Evolutionary conservation across 1,140 invertebrate genomes (phyloP).

Genomic region (Cylas formicarius): DNA sequence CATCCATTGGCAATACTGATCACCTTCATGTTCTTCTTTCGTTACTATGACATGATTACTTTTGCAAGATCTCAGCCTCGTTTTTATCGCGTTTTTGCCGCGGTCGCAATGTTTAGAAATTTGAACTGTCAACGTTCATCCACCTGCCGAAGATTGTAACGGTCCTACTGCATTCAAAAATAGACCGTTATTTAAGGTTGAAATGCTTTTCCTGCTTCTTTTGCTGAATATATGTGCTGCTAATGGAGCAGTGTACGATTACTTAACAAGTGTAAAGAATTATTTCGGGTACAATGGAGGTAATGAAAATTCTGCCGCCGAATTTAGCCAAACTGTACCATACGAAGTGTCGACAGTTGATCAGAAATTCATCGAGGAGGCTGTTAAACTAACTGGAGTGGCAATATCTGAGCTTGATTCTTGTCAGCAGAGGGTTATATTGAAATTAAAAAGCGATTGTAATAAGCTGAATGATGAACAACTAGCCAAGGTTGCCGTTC

Average conservation of each 20-base stretch:
- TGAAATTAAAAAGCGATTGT: slow-evolving; percentile 53
- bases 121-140: too few relatives aligned
- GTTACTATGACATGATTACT: too few relatives aligned
- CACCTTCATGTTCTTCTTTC: too few relatives aligned
- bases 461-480: slow-evolving; percentile 56
- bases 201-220: too few relatives aligned
- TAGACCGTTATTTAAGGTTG: too few relatives aligned
- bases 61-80: too few relatives aligned
- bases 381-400: slow-evolving; percentile 50
- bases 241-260: slow-evolving; percentile 13
- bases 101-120: too few relatives aligned
- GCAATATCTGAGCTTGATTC: slow-evolving; percentile 53
- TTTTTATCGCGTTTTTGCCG: too few relatives aligned
- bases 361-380: slow-evolving; percentile 58
- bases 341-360: slow-evolving; percentile 57
- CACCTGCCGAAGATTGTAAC: too few relatives aligned
- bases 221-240: too few relatives aligned
- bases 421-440: slow-evolving; percentile 58
- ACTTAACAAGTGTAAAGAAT: slow-evolving; percentile 6
- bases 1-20: too few relatives aligned
- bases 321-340: slow-evolving; percentile 35
- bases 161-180: too few relatives aligned
- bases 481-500: slow-evolving; percentile 59
- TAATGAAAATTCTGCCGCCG: not conserved
- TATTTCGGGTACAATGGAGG: slow-evolving; percentile 7